Evolutionary conservation across 2,888 invertebrate genomes (phyloP).

Genomic region (Ditylenchus weischeri): DNA sequence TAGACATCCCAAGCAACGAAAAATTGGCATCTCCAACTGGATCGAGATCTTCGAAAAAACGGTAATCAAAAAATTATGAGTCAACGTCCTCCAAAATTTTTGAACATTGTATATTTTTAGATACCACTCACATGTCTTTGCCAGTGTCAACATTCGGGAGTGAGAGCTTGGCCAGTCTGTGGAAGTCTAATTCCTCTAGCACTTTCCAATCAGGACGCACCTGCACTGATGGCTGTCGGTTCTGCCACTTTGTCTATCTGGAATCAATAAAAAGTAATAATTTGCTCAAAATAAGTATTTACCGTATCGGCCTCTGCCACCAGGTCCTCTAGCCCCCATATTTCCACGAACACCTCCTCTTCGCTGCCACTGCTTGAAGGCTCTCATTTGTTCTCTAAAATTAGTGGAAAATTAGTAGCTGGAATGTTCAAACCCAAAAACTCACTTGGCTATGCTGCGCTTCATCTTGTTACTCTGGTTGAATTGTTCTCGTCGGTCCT

Average conservation of each 20-base stretch:
- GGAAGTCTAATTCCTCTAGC: slow-evolving; percentile 93
- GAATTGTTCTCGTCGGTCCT: slow-evolving; percentile 56
- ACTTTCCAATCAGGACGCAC: slow-evolving; percentile 93
- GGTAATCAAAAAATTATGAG: too few relatives aligned
- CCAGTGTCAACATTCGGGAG: slow-evolving; percentile 83
- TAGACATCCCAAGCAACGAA: too few relatives aligned
- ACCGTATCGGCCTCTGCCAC: slow-evolving; percentile 42
- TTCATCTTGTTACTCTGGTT: slow-evolving; percentile 55
- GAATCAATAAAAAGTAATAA: not conserved
- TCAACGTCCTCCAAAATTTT: too few relatives aligned
- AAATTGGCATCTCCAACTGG: too few relatives aligned
- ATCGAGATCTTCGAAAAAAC: too few relatives aligned
- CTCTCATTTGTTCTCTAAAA: slow-evolving; percentile 62
- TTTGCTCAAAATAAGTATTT: too few relatives aligned
- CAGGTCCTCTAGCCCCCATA: slow-evolving; percentile 37
- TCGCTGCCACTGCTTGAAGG: slow-evolving; percentile 82
- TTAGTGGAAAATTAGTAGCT: not conserved
- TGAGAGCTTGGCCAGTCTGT: slow-evolving; percentile 79
- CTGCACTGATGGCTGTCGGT: slow-evolving; percentile 77
- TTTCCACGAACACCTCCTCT: slow-evolving; percentile 53
- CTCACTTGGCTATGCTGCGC: slow-evolving; percentile 52
- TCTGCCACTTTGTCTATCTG: slow-evolving; percentile 44
- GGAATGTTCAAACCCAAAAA: not conserved
- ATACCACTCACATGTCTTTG: slow-evolving; percentile 65
- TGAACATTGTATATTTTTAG: not conserved